Percentiles rank a stretch among this genome's conserved stretches.
phyloP scores from a whole-genome alignment of 2,113 vertebrate species.

The Hippopotamus amphibius region DNA sequence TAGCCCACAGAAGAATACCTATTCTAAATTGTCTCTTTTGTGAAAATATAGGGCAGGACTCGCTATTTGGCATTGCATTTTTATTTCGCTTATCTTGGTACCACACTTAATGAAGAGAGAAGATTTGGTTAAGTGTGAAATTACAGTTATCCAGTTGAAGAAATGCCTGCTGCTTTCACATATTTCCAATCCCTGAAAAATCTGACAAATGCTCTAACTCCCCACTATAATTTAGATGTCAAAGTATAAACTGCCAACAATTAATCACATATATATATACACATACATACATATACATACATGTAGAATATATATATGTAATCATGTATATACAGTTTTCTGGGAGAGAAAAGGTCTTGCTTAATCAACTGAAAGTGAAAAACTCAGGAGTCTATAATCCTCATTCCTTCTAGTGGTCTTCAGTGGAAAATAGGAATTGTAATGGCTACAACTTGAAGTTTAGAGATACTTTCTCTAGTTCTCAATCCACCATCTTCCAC shows the following conservation, averaged over 20 bases:
- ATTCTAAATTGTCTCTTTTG: conserved; percentile 37
- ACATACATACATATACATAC: neutral
- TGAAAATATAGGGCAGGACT: conserved; percentile 38
- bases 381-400: neutral
- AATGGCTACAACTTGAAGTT: neutral
- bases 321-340: neutral
- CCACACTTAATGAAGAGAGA: conserved; percentile 22
- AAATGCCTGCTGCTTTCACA: neutral
- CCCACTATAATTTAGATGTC: neutral
- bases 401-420: neutral
- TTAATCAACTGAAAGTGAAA: neutral
- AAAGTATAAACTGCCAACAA: neutral
- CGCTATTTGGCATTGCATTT: conserved; percentile 42
- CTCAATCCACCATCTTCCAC: neutral
- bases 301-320: neutral
- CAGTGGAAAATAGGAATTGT: neutral
- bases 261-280: neutral
- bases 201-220: neutral
- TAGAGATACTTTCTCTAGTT: neutral
- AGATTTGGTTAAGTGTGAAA: conserved; percentile 38
- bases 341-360: neutral
- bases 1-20: conserved; percentile 3
- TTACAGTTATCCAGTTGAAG: conserved; percentile 2
- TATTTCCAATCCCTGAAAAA: conserved; percentile 14
- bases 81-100: conserved; percentile 32